phyloP scores from a whole-genome alignment of 2,113 vertebrate genomes.

The Paramormyrops kingsleyae region DNA sequence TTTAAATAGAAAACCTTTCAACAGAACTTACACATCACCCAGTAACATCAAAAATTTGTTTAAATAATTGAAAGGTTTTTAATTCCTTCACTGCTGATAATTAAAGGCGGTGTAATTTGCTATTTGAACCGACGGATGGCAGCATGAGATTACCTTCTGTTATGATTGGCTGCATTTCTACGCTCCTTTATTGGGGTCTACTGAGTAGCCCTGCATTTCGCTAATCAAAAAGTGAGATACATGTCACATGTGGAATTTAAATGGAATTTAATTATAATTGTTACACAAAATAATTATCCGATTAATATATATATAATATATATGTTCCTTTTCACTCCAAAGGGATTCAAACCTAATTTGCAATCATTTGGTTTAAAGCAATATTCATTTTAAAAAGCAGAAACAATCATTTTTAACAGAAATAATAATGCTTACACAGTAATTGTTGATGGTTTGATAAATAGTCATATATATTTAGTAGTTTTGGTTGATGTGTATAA shows the following conservation, averaged over 20 bases:
- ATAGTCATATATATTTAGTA: background rate
- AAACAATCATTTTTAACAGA: background rate
- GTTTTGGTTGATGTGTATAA: background rate
- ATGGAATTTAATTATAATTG: background rate
- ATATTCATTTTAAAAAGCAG: background rate
- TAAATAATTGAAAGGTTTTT: background rate
- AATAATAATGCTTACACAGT: background rate
- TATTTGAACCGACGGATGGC: background rate
- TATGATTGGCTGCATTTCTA: background rate
- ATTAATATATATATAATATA: background rate
- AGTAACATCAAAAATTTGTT: background rate
- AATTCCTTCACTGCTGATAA: background rate
- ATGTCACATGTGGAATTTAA: background rate
- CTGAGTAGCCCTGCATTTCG: background rate
- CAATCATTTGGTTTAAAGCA: background rate
- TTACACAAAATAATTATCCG: background rate
- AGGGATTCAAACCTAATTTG: background rate
- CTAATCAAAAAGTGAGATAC: background rate
- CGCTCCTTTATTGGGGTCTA: background rate
- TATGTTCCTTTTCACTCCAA: too few species aligned
- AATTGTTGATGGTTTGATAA: background rate
- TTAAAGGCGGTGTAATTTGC: background rate
- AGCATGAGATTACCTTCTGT: background rate
- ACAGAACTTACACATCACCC: background rate
- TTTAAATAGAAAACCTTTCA: background rate